Evolutionary conservation across 2,888 invertebrate genomes (phyloP).

Genomic region (Amphipyra tragopoginis): DNA sequence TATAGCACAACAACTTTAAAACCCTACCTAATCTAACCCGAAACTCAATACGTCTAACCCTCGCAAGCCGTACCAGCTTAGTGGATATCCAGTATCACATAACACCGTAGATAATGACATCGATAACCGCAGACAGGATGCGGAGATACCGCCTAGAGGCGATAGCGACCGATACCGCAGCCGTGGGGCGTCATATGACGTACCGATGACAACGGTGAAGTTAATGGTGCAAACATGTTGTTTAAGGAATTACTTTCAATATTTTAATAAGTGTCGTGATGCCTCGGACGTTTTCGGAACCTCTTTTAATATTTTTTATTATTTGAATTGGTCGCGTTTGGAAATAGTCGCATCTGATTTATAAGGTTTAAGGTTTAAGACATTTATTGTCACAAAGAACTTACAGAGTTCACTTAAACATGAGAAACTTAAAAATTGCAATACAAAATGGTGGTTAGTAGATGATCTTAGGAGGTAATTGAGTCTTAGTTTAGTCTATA

Average conservation of each 20-base stretch:
- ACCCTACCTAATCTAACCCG: constrained; percentile 4
- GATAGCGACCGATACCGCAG: constrained; percentile 22
- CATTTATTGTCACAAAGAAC: too few species aligned
- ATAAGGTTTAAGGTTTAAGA: too few species aligned
- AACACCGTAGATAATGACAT: constrained; percentile 35
- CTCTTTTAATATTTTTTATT: too few species aligned
- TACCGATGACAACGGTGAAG: neutral
- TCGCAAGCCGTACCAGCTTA: constrained; percentile 6
- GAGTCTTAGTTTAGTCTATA: too few species aligned
- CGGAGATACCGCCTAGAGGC: constrained; percentile 24
- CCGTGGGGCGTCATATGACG: constrained; percentile 2
- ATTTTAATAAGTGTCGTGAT: too few species aligned
- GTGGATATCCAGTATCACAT: constrained; percentile 25
- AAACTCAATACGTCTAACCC: constrained; percentile 12
- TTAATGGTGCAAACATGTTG: neutral
- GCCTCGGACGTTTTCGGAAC: too few species aligned
- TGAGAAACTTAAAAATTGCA: too few species aligned
- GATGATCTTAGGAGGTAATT: too few species aligned
- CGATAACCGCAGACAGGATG: constrained; percentile 40
- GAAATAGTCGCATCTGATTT: too few species aligned
- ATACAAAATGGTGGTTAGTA: too few species aligned
- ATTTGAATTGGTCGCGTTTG: too few species aligned
- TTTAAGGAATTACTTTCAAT: neutral
- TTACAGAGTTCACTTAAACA: too few species aligned
- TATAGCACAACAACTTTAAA: constrained; percentile 6